Percentiles rank a stretch among this genome's conserved stretches.
These are phyloP conservation scores for Manduca sexta DNA, from an alignment of 1,140 invertebrate genomes.

Conservation along the genomic window DNA sequence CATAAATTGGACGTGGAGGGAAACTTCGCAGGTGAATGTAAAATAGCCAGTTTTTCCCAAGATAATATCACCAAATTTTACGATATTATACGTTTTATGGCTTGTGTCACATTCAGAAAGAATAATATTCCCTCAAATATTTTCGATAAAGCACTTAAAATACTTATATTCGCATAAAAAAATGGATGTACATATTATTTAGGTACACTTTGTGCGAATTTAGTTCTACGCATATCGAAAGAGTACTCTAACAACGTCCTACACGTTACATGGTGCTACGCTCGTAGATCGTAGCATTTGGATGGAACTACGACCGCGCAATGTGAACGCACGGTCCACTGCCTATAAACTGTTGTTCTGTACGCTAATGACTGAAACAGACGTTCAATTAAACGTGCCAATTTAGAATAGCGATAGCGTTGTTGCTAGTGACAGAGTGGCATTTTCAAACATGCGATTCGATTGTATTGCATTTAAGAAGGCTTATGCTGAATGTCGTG, in stretches of 20 bases:
- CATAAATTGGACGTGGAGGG: slow-evolving; percentile 72
- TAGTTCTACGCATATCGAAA: too few species aligned
- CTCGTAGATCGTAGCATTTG: slow-evolving; percentile 24
- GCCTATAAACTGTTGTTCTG: slow-evolving; percentile 61
- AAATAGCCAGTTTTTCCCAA: slow-evolving; percentile 69
- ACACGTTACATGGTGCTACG: slow-evolving; percentile 20
- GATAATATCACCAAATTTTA: slow-evolving; percentile 70
- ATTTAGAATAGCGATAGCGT: slow-evolving; percentile 48
- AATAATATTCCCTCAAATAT: slow-evolving; percentile 57
- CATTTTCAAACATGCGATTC: too few species aligned
- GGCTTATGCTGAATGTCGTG: too few species aligned
- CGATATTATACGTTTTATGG: slow-evolving; percentile 70
- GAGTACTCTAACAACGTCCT: slow-evolving; percentile 10
- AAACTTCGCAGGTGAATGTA: slow-evolving; percentile 70
- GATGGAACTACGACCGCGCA: slow-evolving; percentile 8
- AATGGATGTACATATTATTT: too few species aligned
- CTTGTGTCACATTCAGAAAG: slow-evolving; percentile 59
- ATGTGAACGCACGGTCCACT: slow-evolving; percentile 33
- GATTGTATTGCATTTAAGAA: too few species aligned
- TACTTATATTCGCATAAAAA: too few species aligned
- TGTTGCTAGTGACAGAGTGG: slow-evolving; percentile 26
- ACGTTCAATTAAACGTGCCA: slow-evolving; percentile 65
- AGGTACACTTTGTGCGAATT: too few species aligned
- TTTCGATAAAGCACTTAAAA: slow-evolving; percentile 15
- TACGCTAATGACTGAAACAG: slow-evolving; percentile 59